Base-by-base conservation (phyloP, 2,888 invertebrate species). In the Trisateles emortualis region DNA sequence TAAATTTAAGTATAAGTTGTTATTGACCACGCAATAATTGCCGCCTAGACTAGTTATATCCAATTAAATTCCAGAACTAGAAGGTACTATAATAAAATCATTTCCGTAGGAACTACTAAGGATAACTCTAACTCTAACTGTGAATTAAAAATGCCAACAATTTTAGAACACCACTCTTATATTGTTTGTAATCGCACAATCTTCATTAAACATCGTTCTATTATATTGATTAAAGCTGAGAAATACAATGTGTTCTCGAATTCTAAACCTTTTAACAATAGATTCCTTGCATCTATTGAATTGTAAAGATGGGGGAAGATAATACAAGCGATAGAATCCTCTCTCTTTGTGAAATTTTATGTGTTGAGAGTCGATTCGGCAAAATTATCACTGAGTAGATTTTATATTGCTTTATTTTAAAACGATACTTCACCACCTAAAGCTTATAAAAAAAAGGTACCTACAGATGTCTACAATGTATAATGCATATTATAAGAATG, bases 271-370 rank as follows among this genome's bases (percentile, higher is more conserved):
- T 64, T 62, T 68, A 77, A 77, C 78, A 80, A 77, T 74, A 55
- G 64, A 62, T 62, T 70, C 64, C 44, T 54, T 68, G 71, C 66
- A 54, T 72, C 79, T 76, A 81, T 84, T 79, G 80, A 83, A 81
- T 79, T 72, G 72, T 76, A 70, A 63, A 70, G 84, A 83, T 85
- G 72, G 59, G 66, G 66, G 64, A 51, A 64, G 88, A 88, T 88
- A 86, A 59, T 36, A 26, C 38, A n/a, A 52, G 51, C 58, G 49
- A 79, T 62, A 65, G 61, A 80, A 78, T 76, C 85, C 87, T 75
- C 81, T 88, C 87, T 84, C 87, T 86, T 85, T 79, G 73, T 76
- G 74, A 81, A 75, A 79, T 77, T 76, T 65, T 74, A 59, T 76
- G 60, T 71, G 67, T 63, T 50, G 32, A 59, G 67, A 54, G 83